Base-by-base conservation (phyloP, 2,113 vertebrate species). In the Rhinopithecus roxellana region DNA sequence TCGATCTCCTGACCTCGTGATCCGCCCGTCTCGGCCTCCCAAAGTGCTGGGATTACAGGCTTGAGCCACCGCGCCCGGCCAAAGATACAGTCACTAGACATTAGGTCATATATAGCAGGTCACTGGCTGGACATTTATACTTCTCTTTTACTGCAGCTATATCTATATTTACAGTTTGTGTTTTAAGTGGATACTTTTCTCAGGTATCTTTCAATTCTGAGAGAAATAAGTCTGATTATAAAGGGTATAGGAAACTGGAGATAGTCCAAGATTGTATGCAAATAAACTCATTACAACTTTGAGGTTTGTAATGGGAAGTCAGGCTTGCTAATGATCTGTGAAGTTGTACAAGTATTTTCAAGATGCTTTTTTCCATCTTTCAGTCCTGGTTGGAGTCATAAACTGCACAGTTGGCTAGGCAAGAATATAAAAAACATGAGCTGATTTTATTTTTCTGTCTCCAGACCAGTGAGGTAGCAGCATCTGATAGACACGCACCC, bases 241-340 rank as follows among this genome's bases (percentile, higher is more conserved):
- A 95, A 93, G 50, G n/a, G 5, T 50, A 59, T 52, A 40, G 45
- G 52, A 45, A 79, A 89, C 4, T 13, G 5, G 25, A 48, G 25
- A 61, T 90, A 69, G 30, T 74, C 45, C 40, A 75, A 92, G 77
- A 69, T 45, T 25, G 35, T 52, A 69, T 80, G 43, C 88, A 94
- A 82, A 70, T 82, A 79, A 98, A 84, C 22, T 78, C 67, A 35
- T 25, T 85, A 82, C 32, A 67, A 74, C 84, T 92, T 61, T 43
- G 6, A 18, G 8, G 35, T 72, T 91, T 70, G 27, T 72, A n/a
- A 87, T 61, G 55, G 81, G 88, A 92, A 88, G 69, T 96, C 80
- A 83, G 22, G 30, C 87, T 90, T 92, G 70, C 74, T 92, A 83
- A 83, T 86, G 84, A 69, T 40, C 83, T 92, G 90, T 81, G 79